Percentiles rank a stretch among this genome's conserved stretches.
Evolutionary conservation across 2,888 invertebrate genomes (phyloP).

Genomic region (Limnephilus auricula): DNA sequence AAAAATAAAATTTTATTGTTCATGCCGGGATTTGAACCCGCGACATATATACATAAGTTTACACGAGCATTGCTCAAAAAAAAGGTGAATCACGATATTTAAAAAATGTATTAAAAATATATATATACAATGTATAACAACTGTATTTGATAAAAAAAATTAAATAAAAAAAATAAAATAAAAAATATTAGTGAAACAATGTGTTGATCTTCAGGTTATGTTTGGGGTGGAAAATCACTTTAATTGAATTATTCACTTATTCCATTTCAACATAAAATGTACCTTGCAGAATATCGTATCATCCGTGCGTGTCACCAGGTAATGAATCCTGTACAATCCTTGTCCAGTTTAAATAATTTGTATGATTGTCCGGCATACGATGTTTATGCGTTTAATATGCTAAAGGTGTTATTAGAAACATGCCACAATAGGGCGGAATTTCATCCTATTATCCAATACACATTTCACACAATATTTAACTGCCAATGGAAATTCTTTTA

Average conservation of each 20-base stretch:
- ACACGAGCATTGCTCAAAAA: too few relatives aligned
- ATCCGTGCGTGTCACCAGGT: conserved; percentile 8
- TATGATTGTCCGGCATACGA: background rate
- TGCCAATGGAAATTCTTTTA: background rate
- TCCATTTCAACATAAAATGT: too few relatives aligned
- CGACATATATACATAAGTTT: too few relatives aligned
- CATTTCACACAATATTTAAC: background rate
- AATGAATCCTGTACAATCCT: conserved; percentile 4
- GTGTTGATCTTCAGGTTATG: background rate
- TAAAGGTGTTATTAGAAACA: background rate
- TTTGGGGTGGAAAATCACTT: background rate
- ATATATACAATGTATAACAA: too few relatives aligned
- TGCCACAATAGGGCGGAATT: background rate
- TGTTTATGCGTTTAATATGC: conserved; percentile 7
- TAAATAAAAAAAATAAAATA: too few relatives aligned
- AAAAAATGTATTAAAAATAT: too few relatives aligned
- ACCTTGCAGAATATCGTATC: background rate
- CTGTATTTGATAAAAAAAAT: too few relatives aligned
- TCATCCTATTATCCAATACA: background rate
- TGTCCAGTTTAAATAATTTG: background rate
- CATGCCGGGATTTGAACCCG: too few relatives aligned
- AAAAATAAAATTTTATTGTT: too few relatives aligned
- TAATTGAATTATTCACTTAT: background rate
- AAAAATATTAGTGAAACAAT: background rate
- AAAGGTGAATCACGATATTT: too few relatives aligned